Evolutionary conservation across 2,888 invertebrate genomes (phyloP), one percentile per base, ranked within the genome.

Genomic region (Drosophila eohydei): DNA sequence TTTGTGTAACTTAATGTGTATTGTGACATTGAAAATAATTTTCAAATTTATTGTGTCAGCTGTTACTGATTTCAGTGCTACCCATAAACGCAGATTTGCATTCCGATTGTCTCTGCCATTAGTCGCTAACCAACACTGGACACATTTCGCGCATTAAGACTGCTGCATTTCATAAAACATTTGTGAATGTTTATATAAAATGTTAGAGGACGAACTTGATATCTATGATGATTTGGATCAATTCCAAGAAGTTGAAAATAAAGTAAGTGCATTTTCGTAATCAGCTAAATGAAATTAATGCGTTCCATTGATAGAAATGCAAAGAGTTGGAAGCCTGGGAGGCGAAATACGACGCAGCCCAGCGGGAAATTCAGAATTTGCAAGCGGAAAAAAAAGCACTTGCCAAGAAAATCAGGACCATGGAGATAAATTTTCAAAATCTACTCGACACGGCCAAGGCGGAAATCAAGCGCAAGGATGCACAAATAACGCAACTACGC

Each of bases 191-290:
- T 46, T 28, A 32, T 36, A 34, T 46, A 56, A 41, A 56, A 75
- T 61, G 69, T 30, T 71, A 56, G 32, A 26, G 4, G 80, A 82
- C 50, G 87, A 91, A 43, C 72, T 92, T 28, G 78, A 90, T 77
- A 87, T 92, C 4, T 92, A 92, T 41, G 89, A 89, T 34, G 92
- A 92, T 71, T 78, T 92, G 80, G 92, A 92, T 3, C 86, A 86
- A 30, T 91, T 92, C 38, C 90, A 92, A 41, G 71, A 84, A 34
- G 67, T 74, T 8, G 88, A 92, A 36, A 83, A 89, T 38, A 81
- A 86, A 71, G 92, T 92, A 79, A 80, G 77, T 51, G 8, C 3
- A 38, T n/a, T 9, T 32, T 14, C n/a, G 46, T 28, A 36, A 14
- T 26, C 7, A 7, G 0, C 9, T 26, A 2, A 32, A 26, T 0